Evolutionary conservation across 2,888 invertebrate species (phyloP), one percentile per base, ranked within the genome.

Genomic region (Phragmatobia fuliginosa): DNA sequence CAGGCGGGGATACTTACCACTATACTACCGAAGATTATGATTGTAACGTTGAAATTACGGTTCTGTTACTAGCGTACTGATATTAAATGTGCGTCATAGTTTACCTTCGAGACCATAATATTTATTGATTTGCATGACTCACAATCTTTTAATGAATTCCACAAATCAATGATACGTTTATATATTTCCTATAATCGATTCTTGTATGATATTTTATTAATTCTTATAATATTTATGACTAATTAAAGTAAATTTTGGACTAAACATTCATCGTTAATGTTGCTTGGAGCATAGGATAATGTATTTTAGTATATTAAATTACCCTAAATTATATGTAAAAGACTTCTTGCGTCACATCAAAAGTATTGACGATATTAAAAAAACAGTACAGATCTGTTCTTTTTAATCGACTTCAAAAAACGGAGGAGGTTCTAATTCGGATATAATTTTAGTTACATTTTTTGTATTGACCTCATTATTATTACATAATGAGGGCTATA

Each of bases 1-100:
- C 94, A 95, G 95, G 95, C 95, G 94, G 95, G 95, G 95, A 95
- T 95, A 95, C 95, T 95, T 77, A 95, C 95, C 95, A 95, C 95
- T 95, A 95, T 95, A 95, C 95, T 95, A 95, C 94, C 95, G 94
- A 93, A 91, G 94, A 94, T 45, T n/a, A 33, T 74, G 64, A 49
- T 0, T 0, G 0, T 0, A 0, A 0, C 0, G 0, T 0, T 7
- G 25, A 81, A 82, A 80, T 82, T 67, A 10, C 33, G n/a, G 52
- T 14, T 72, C n/a, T 18, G 14, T 52, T 75, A 18, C 45, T 38
- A 62, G 7, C 16, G 32, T 18, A 32, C 21, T n/a, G 62, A 32
- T 45, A 33, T 41, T 58, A 0, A 7, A 28, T 16, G 31, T 70
- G 69, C 71, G 69, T 79, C 77, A 74, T 70, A 66, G 73, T 71